Base-by-base conservation (phyloP, 2,888 invertebrate genomes). In the Archips xylosteana region DNA sequence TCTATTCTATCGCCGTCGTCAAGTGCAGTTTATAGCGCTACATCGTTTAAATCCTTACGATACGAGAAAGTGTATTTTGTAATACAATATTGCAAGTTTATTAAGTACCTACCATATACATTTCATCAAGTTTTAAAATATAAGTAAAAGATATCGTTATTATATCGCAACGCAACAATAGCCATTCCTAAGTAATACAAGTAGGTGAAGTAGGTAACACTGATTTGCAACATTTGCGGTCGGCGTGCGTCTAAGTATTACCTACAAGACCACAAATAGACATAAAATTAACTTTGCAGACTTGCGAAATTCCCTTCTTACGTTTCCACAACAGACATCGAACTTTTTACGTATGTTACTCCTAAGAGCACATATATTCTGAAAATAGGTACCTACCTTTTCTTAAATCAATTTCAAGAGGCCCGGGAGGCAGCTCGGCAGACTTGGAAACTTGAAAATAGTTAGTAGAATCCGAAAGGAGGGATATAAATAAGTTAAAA, bases 171-270 rank as follows among this genome's bases (percentile, higher is more conserved):
- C 4, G 5, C 1, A 39, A 39, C 39, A 39, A 39, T 39, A 45
- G 9, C 2, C 54, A 6, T 63, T 34, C 62, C 54, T 57, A 15
- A 34, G 54, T 63, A 57, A 70, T 23, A 23, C 57, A 36, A 32
- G 62, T 54, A 36, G n/a, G 54, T 54, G 32, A 36, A 32, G 62
- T 54, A 36, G n/a, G 54, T 54, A 42, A n/a, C 47, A 36, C 62
- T 64, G 57, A 70, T 70, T 57, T 57, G 32, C 32, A 42, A 32
- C 39, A 6, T 45, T 39, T 62, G 54, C 49, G 51, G 62, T 36
- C 32, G 36, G 13, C 54, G 51, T 32, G 32, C 23, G 23, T 70
- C 64, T 70, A 47, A 59, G 36, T 63, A 15, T 47, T 15, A 39
- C 39, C 39, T 39, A 34, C 34, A 63, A 45, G 45, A 63, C 62